Evolutionary conservation across 2,797 vertebrate species (phyloP).

Genomic region (Pangasius sanitwongsei): DNA sequence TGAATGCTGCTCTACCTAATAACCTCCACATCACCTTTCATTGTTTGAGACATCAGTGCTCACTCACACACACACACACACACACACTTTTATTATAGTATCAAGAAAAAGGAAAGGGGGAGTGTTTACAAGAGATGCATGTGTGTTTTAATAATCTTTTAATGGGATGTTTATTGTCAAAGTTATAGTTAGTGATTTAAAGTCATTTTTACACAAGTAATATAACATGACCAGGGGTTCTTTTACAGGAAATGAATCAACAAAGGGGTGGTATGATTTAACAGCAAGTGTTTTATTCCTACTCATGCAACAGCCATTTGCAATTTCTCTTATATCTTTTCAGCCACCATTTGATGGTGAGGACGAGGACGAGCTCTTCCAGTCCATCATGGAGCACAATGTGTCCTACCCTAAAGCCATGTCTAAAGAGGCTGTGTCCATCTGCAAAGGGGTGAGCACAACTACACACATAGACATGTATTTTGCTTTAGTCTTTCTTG

Average conservation of each 20-base stretch:
- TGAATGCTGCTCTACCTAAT: background rate
- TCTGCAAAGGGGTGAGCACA: slow-evolving; percentile 97
- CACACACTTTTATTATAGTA: background rate
- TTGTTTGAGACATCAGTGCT: slow-evolving; percentile 13
- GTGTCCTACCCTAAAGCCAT: slow-evolving; percentile 97
- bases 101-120: background rate
- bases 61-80: background rate
- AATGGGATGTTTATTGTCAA: background rate
- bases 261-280: background rate
- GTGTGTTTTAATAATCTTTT: background rate
- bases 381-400: slow-evolving; percentile 99
- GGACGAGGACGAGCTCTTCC: slow-evolving; percentile 96
- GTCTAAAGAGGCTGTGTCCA: slow-evolving; percentile 97
- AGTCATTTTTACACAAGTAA: background rate
- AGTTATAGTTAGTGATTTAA: background rate
- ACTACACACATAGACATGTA: slow-evolving; percentile 66
- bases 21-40: slow-evolving; percentile 11
- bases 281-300: background rate
- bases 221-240: background rate
- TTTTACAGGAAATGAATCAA: background rate
- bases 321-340: background rate
- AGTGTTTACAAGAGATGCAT: background rate
- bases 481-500: background rate
- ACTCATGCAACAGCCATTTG: background rate
- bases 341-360: slow-evolving; percentile 97